Percentiles rank a stretch among this genome's conserved stretches.
Conservation (phyloP, 30 jellyfish, hydroid and myxozoan genomes). For the Aurelia sp. region DNA sequence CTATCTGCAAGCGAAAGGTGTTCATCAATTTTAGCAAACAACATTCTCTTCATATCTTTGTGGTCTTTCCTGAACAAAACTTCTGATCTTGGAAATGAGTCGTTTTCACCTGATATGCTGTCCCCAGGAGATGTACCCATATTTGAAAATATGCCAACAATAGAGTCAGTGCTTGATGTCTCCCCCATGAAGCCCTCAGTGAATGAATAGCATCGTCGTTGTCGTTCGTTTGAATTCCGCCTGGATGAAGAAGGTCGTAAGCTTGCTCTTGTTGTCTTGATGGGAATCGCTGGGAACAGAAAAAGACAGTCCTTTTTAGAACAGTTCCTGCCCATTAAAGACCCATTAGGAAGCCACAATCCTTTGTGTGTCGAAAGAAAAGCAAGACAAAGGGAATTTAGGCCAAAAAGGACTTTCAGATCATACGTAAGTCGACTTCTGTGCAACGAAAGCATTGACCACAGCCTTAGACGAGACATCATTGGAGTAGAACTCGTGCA, state of each 20-base stretch:
- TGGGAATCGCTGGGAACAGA: conserved; percentile 13
- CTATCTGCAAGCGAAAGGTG: neutral
- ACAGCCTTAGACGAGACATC: no score
- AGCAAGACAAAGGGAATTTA: no score
- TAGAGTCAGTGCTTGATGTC: conserved; percentile 25
- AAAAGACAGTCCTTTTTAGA: no score
- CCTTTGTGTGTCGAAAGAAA: no score
- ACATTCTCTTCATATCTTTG: conserved; percentile 35
- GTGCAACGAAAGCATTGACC: no score
- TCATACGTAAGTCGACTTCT: no score
- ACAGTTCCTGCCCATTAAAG: no score
- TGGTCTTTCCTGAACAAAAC: conserved; percentile 70
- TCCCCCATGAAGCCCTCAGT: conserved; percentile 54
- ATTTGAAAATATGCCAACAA: conserved; percentile 46
- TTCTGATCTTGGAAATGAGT: conserved; percentile 61
- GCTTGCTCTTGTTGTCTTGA: neutral
- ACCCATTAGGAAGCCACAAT: no score
- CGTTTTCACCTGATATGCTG: conserved; percentile 3
- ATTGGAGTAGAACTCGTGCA: no score
- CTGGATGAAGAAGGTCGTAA: neutral
- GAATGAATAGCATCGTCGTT: conserved; percentile 48
- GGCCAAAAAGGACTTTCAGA: no score
- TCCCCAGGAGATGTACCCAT: conserved; percentile 44
- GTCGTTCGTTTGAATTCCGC: conserved; percentile 8
- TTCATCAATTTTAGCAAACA: conserved; percentile 47